Conservation (phyloP, 1,140 invertebrate species). For the Pogonomyrmex californicus region DNA sequence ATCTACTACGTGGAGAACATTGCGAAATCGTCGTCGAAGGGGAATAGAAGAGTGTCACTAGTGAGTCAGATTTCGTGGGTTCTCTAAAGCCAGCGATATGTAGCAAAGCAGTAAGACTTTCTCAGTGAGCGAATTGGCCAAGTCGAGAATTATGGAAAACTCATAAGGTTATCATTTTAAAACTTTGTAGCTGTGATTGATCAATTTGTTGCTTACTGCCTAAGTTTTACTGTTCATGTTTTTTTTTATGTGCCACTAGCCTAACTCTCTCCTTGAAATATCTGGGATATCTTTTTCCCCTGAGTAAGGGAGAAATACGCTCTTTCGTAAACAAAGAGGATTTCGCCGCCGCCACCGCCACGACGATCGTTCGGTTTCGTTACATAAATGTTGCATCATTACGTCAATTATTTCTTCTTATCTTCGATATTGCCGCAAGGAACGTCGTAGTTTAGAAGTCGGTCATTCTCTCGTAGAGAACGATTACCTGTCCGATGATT, state of each 20-base stretch:
- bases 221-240: no score
- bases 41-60: conserved; percentile 33
- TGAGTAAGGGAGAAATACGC: conserved; percentile 7
- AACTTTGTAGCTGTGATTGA: no score
- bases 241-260: no score
- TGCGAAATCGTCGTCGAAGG: conserved; percentile 45
- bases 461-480: neutral
- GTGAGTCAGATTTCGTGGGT: conserved; percentile 52
- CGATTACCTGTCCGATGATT: neutral
- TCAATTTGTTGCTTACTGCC: no score
- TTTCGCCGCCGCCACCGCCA: neutral
- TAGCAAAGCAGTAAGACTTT: no score
- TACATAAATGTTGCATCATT: conserved; percentile 49
- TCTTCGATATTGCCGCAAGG: conserved; percentile 38
- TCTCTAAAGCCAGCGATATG: neutral
- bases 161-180: no score
- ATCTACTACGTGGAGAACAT: conserved; percentile 54
- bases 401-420: conserved; percentile 37
- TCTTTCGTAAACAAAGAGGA: conserved; percentile 23
- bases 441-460: neutral
- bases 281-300: neutral
- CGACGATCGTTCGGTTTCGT: conserved; percentile 14
- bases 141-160: no score
- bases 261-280: neutral
- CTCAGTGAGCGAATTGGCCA: no score